These are phyloP conservation scores for Sanderia malayensis DNA, from an alignment of 30 jellyfish, hydroid and myxozoan genomes.

Conservation along the genomic window DNA sequence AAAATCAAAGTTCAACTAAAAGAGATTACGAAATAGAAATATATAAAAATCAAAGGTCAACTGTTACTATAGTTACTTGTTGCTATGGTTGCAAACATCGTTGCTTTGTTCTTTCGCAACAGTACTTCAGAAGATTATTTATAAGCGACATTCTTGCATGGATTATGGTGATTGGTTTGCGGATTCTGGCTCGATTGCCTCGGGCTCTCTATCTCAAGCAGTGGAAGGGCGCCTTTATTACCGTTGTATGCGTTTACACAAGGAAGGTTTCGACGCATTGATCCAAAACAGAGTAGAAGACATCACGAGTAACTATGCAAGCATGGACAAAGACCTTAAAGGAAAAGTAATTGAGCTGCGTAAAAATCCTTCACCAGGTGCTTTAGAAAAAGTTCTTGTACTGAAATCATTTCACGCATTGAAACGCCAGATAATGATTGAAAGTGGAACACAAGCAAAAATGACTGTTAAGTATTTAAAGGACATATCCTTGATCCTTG, in stretches of 20 bases:
- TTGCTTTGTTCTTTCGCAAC: too few species aligned
- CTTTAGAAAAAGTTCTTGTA: neutral
- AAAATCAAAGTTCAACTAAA: too few species aligned
- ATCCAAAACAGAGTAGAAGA: too few species aligned
- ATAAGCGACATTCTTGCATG: slow-evolving; percentile 16
- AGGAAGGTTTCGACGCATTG: too few species aligned
- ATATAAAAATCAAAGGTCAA: too few species aligned
- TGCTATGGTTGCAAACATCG: too few species aligned
- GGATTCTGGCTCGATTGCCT: slow-evolving; percentile 1
- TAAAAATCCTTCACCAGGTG: neutral
- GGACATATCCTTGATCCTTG: slow-evolving; percentile 35
- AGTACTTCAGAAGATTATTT: slow-evolving; percentile 3
- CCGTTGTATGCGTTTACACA: slow-evolving; percentile 17
- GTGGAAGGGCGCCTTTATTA: neutral
- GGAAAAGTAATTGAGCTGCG: neutral
- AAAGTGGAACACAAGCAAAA: neutral
- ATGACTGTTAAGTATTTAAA: slow-evolving; percentile 4
- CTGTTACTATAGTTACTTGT: too few species aligned
- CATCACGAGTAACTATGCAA: too few species aligned
- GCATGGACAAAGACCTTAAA: neutral
- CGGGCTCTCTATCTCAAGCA: neutral
- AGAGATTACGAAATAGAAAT: too few species aligned
- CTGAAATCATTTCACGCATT: neutral
- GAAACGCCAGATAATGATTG: neutral
- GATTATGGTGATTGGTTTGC: slow-evolving; percentile 22